A percentile compares a stretch with the other conserved stretches of the same genome.
phyloP scores from a whole-genome alignment of 2,797 vertebrate genomes.

The Babyrousa celebensis region DNA sequence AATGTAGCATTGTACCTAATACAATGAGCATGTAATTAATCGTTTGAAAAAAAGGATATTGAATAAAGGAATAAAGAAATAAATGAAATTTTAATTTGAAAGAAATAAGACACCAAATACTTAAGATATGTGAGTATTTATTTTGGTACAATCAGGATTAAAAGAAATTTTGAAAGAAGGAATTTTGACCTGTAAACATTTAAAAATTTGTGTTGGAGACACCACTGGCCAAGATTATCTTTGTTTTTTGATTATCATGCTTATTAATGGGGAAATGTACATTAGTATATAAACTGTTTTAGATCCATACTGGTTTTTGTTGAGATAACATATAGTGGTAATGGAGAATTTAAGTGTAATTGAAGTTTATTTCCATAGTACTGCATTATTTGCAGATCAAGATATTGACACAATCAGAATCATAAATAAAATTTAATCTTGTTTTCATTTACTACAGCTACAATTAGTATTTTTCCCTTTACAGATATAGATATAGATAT shows the following conservation, averaged over 20 bases:
- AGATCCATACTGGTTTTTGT: conserved; percentile 55
- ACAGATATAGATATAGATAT: neutral
- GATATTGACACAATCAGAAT: conserved; percentile 65
- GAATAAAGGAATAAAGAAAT: neutral
- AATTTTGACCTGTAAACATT: conserved; percentile 25
- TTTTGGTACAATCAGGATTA: neutral
- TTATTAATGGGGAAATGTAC: conserved; percentile 18
- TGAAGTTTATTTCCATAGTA: conserved; percentile 57
- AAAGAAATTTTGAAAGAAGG: conserved; percentile 8
- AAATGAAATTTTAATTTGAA: conserved; percentile 22
- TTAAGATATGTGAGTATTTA: neutral
- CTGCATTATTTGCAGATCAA: conserved; percentile 69
- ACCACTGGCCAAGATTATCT: conserved; percentile 22
- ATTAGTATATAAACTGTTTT: conserved; percentile 56
- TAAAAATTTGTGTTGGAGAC: neutral
- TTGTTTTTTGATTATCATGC: conserved; percentile 74
- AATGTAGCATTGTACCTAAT: neutral
- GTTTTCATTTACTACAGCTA: neutral
- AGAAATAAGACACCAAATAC: neutral
- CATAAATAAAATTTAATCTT: conserved; percentile 76
- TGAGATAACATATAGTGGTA: conserved; percentile 51
- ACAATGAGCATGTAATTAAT: neutral
- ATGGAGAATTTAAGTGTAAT: conserved; percentile 73
- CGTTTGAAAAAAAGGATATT: neutral
- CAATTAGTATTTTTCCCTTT: conserved; percentile 56